phyloP scores from a whole-genome alignment of 2,888 invertebrate species.

The Lochmaea crataegi region DNA sequence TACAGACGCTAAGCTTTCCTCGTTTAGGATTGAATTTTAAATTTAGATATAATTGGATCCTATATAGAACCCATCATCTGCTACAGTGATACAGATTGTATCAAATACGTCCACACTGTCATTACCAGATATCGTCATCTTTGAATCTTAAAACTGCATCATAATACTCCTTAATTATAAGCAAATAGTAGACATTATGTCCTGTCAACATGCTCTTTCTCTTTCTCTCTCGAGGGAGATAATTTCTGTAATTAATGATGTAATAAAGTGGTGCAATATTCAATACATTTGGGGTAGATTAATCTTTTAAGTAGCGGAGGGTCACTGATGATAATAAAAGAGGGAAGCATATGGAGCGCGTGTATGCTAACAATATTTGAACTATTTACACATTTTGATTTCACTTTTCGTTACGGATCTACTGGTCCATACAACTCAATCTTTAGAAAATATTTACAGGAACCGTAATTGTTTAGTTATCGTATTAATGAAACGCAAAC shows the following conservation, averaged over 20 bases:
- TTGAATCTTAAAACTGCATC: background rate
- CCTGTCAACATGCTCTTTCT: conserved; percentile 38
- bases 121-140: background rate
- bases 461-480: background rate
- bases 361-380: conserved; percentile 32
- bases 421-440: background rate
- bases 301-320: conserved; percentile 61
- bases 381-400: conserved; percentile 24
- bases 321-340: conserved; percentile 46
- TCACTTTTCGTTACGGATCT: background rate
- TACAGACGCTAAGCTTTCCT: too few species aligned
- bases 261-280: conserved; percentile 66
- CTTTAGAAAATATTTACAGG: background rate
- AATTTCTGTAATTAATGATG: conserved; percentile 65
- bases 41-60: too few species aligned
- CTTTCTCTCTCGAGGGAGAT: conserved; percentile 57
- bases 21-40: too few species aligned
- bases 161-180: conserved; percentile 27
- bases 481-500: background rate
- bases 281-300: conserved; percentile 63
- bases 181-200: conserved; percentile 31
- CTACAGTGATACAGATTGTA: background rate
- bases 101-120: background rate
- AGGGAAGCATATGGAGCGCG: conserved; percentile 56
- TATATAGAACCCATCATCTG: too few species aligned